Conservation (phyloP, 2,797 vertebrate genomes). For the Lophius americanus region DNA sequence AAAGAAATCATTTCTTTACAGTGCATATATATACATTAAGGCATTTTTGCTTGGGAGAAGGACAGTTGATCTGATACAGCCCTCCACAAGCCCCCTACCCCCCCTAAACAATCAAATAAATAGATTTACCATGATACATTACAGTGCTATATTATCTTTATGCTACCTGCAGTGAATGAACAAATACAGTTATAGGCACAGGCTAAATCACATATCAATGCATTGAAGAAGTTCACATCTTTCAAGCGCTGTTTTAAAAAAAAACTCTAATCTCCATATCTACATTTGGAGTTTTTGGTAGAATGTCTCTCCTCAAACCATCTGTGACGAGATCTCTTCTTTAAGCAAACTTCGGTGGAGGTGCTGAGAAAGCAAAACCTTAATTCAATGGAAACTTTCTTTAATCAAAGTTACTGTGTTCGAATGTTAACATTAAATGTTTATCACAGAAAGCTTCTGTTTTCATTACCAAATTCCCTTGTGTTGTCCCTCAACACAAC, state of each 20-base stretch:
- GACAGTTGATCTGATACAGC: conserved; percentile 73
- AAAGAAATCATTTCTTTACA: conserved; percentile 89
- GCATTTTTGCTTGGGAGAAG: conserved; percentile 82
- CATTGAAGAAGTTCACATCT: conserved; percentile 40
- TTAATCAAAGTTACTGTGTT: neutral
- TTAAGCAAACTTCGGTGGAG: neutral
- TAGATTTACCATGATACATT: conserved; percentile 80
- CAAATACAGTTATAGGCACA: conserved; percentile 65
- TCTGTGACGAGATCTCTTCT: neutral
- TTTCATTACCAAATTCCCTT: too few relatives aligned
- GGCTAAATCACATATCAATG: conserved; percentile 56
- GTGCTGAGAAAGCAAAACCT: too few relatives aligned
- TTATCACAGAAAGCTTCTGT: neutral
- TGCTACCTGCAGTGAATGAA: conserved; percentile 75
- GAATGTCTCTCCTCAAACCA: neutral
- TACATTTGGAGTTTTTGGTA: conserved; percentile 8
- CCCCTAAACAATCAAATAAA: conserved; percentile 84
- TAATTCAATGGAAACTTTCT: conserved; percentile 9
- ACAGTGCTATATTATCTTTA: conserved; percentile 74
- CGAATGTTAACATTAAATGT: neutral
- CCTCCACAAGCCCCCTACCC: conserved; percentile 39
- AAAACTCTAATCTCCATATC: neutral
- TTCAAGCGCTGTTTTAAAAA: conserved; percentile 3
- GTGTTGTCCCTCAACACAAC: neutral
- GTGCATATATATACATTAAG: conserved; percentile 96